Evolutionary conservation across 2,113 vertebrate species (phyloP), one percentile per base, ranked within the genome.

Genomic region (Ictalurus furcatus): DNA sequence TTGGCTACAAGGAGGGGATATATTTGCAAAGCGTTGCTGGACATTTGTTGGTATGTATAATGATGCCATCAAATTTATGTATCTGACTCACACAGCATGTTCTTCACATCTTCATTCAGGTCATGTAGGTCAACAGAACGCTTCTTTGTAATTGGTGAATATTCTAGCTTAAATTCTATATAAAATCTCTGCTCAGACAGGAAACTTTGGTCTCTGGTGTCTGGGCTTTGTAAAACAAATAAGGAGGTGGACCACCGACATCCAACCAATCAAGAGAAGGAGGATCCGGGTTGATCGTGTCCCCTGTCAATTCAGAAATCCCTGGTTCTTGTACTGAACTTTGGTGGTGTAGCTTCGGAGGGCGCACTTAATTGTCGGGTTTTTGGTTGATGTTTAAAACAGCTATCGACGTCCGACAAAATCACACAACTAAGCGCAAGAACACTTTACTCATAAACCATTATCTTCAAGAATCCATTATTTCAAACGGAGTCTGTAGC

Each of bases 1-100:
- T 79, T 56, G 88, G 59, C 87, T 40, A 30, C 82, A 85, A 59
- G 52, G n/a, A 65, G 28, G 56, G 69, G 88, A 58, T 83, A 58
- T 4, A 59, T 83, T 88, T 81, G 19, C n/a, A 59, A 88, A 83
- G 28, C 25, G 48, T 40, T 83, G 52, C 14, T 71, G 78, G 34
- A 69, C 73, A 58, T 73, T 28, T 88, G 34, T 82, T 71, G 54
- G 34, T 59, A 56, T 81, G 12, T 63, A n/a, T 30, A 56, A 81
- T 56, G 76, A 40, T 80, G 63, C 28, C 40, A n/a, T n/a, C 25
- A 28, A 79, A 88, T 37, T 37, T 61, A 83, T 58, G 48, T 58
- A 82, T 58, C 80, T 37, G 80, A 59, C 23, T 82, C 14, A 63
- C 59, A 84, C 58, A 28, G 16, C 52, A 56, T 56, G 78, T 30